These are phyloP conservation scores for Dicerorhinus sumatrensis DNA, from an alignment of 2,113 vertebrate species.

Conservation along the genomic window DNA sequence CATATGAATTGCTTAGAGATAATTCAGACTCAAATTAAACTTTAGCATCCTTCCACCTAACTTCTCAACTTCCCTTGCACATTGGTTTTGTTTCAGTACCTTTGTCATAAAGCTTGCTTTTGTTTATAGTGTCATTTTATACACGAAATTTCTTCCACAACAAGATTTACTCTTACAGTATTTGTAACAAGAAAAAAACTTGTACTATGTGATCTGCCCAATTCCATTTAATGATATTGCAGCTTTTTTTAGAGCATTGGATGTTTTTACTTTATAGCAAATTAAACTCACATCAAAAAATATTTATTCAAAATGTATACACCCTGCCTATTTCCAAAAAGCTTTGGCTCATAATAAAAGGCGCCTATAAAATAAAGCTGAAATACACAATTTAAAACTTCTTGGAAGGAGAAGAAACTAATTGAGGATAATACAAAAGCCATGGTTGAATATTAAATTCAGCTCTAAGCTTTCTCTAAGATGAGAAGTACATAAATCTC, in stretches of 20 bases:
- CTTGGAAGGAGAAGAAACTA: background rate
- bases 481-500: conserved; percentile 43
- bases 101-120: background rate
- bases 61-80: background rate
- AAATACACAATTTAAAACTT: background rate
- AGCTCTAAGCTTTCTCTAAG: conserved; percentile 44
- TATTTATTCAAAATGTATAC: conserved; percentile 14
- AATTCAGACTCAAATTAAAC: background rate
- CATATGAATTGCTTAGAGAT: background rate
- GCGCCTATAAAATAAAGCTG: background rate
- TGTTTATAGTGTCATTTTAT: background rate
- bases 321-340: background rate
- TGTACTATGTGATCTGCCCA: background rate
- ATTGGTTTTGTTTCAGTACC: background rate
- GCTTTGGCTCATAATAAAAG: background rate
- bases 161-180: background rate
- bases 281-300: conserved; percentile 33
- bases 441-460: conserved; percentile 41
- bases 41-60: background rate
- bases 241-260: background rate
- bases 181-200: background rate
- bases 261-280: conserved; percentile 13
- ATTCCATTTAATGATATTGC: conserved; percentile 16
- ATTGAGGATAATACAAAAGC: conserved; percentile 11
- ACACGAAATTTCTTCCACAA: background rate